phyloP scores from a whole-genome alignment of 23 tunicate genomes.

The Trididemnum nubilum region DNA sequence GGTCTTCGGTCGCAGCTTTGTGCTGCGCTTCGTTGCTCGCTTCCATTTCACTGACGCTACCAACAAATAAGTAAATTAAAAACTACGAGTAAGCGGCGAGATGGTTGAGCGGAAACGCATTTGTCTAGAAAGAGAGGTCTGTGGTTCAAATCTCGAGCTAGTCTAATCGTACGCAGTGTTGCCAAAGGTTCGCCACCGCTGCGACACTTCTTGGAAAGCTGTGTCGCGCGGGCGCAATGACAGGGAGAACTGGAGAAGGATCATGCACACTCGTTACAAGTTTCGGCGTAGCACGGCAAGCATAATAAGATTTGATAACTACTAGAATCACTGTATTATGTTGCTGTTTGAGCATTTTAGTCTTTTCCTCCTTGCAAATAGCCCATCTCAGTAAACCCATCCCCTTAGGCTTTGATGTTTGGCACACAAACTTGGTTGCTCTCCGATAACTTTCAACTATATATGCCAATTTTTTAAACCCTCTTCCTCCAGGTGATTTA shows the following conservation, averaged over 20 bases:
- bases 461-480: no score
- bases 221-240: neutral
- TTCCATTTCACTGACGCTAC: conserved; percentile 41
- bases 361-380: no score
- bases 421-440: no score
- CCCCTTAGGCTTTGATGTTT: no score
- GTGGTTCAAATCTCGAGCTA: neutral
- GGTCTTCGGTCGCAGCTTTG: conserved; percentile 37
- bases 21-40: conserved; percentile 36
- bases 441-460: no score
- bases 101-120: no score
- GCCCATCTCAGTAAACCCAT: no score
- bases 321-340: no score
- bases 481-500: no score
- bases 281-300: neutral
- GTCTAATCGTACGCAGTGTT: neutral
- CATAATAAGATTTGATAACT: neutral
- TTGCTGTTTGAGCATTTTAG: no score
- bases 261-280: neutral
- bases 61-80: neutral
- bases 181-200: conserved; percentile 2
- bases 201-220: neutral
- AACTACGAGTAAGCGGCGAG: no score
- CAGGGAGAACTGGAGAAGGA: neutral
- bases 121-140: neutral